These are phyloP conservation scores for Furcula furcula DNA, from an alignment of 2,888 invertebrate species.

Conservation along the genomic window DNA sequence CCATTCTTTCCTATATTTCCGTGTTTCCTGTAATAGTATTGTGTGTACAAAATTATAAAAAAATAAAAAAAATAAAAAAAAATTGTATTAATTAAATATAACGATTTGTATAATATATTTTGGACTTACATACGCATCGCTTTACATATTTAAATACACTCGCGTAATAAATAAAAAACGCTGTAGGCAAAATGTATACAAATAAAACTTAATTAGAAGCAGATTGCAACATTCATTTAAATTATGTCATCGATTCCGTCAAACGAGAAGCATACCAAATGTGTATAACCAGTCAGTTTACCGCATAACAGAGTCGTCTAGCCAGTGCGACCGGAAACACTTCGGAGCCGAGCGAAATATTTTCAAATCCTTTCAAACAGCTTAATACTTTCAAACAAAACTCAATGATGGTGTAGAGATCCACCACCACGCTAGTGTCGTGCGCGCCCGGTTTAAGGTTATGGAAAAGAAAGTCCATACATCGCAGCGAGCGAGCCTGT, in stretches of 20 bases:
- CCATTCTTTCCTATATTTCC: too few relatives aligned
- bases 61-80: too few relatives aligned
- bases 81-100: too few relatives aligned
- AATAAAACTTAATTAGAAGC: not conserved
- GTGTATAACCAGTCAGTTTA: conserved; percentile 15
- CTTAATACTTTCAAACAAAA: conserved; percentile 31
- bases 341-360: conserved; percentile 18
- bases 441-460: conserved; percentile 43
- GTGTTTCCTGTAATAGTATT: too few relatives aligned
- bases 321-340: conserved; percentile 24
- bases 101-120: too few relatives aligned
- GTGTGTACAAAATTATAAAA: too few relatives aligned
- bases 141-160: too few relatives aligned
- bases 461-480: conserved; percentile 73
- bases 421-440: conserved; percentile 25
- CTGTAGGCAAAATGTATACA: not conserved
- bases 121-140: too few relatives aligned
- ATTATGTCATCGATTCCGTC: conserved; percentile 14
- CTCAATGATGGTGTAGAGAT: conserved; percentile 23
- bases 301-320: conserved; percentile 14
- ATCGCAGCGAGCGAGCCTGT: conserved; percentile 22
- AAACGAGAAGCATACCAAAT: not conserved
- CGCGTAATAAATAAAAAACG: too few relatives aligned
- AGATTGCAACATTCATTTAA: conserved; percentile 14
- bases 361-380: conserved; percentile 22